phyloP scores from a whole-genome alignment of 2,888 invertebrate genomes.

The Maniola hyperantus region DNA sequence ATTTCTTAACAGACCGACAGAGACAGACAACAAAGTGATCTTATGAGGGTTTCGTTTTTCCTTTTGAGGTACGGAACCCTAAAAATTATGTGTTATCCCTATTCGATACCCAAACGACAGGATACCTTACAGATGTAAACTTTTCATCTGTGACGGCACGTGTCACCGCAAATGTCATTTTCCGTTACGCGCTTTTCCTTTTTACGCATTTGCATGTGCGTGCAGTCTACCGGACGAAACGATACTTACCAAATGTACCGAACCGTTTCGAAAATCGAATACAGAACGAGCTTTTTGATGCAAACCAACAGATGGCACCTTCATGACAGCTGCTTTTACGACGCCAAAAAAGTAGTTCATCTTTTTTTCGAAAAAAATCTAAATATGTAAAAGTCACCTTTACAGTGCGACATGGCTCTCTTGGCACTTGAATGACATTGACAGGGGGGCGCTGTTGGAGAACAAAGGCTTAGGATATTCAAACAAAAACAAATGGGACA shows the following conservation, averaged over 20 bases:
- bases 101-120: not conserved
- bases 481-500: too few relatives aligned
- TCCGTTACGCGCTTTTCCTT: conserved; percentile 31
- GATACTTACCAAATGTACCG: conserved; percentile 29
- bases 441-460: too few relatives aligned
- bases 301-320: conserved; percentile 78
- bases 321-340: conserved; percentile 73
- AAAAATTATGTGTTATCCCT: too few relatives aligned
- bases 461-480: too few relatives aligned
- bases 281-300: conserved; percentile 76
- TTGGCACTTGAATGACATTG: too few relatives aligned
- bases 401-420: too few relatives aligned
- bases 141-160: conserved; percentile 49
- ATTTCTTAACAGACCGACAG: too few relatives aligned
- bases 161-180: conserved; percentile 54
- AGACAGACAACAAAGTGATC: too few relatives aligned
- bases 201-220: conserved; percentile 36
- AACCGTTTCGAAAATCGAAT: conserved; percentile 56
- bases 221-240: conserved; percentile 20
- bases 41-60: too few relatives aligned
- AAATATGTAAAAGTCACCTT: too few relatives aligned
- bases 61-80: too few relatives aligned
- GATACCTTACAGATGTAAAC: not conserved
- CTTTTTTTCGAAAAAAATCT: not conserved
- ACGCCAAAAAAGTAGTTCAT: not conserved